Evolutionary conservation across 1,140 invertebrate genomes (phyloP).

Genomic region (Hylaeus anthracinus): DNA sequence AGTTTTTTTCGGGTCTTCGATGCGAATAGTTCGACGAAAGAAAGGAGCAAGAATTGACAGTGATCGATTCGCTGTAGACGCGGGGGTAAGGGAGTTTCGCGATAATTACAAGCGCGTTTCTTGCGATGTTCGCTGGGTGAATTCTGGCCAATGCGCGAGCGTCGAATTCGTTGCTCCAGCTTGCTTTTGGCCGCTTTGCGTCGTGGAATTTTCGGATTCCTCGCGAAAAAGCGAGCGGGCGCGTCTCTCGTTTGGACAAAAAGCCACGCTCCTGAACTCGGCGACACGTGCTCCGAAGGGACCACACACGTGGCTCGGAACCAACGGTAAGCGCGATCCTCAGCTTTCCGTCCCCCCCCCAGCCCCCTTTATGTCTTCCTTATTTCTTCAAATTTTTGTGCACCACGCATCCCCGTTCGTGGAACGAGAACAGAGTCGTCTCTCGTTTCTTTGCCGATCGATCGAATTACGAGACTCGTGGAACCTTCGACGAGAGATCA

Average conservation of each 20-base stretch:
- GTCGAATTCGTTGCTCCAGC: background rate
- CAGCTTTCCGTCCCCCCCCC: background rate
- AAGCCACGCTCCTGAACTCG: conserved; percentile 53
- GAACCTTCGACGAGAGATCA: background rate
- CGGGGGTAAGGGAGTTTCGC: conserved; percentile 35
- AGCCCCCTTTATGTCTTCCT: conserved; percentile 36
- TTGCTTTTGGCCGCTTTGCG: conserved; percentile 11
- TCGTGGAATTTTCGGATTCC: conserved; percentile 68
- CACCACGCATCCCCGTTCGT: background rate
- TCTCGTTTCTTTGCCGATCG: background rate
- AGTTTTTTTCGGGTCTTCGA: conserved; percentile 24
- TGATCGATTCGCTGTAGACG: conserved; percentile 44
- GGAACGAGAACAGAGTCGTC: background rate
- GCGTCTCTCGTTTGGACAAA: conserved; percentile 62
- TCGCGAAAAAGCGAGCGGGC: conserved; percentile 62
- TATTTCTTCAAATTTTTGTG: conserved; percentile 27
- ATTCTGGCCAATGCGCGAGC: conserved; percentile 30
- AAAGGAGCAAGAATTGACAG: conserved; percentile 36
- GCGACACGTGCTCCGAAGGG: conserved; percentile 69
- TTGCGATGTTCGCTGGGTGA: conserved; percentile 32
- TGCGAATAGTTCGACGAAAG: conserved; percentile 39
- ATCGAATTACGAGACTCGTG: too few species aligned
- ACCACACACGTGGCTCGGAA: conserved; percentile 73
- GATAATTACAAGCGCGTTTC: conserved; percentile 55
- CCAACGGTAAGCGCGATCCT: background rate